Evolutionary conservation across 2,797 vertebrate genomes (phyloP).

Genomic region (Thamnophis elegans): DNA sequence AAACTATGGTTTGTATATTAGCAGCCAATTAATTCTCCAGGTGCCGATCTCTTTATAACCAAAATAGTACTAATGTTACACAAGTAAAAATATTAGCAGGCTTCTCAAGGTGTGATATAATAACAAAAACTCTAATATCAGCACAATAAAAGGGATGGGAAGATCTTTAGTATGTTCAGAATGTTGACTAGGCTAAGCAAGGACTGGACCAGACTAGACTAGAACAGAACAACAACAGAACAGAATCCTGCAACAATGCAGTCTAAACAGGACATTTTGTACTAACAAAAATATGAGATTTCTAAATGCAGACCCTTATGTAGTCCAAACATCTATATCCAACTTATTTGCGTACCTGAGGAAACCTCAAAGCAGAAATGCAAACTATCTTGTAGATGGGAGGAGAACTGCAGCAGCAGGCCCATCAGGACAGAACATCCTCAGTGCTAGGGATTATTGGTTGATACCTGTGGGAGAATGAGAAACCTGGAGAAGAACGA

Average conservation of each 20-base stretch:
- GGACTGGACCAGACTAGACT: not conserved
- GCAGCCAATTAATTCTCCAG: not conserved
- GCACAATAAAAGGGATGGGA: not conserved
- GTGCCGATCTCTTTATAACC: not conserved
- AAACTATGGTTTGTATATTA: not conserved
- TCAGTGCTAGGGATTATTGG: not conserved
- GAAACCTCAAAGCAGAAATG: not conserved
- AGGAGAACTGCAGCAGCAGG: not conserved
- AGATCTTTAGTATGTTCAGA: not conserved
- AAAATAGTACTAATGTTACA: not conserved
- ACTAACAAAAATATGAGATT: not conserved
- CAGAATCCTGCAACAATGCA: not conserved
- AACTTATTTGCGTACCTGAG: not conserved
- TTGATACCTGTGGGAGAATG: not conserved
- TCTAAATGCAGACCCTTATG: not conserved
- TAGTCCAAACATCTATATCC: not conserved
- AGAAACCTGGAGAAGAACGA: not conserved
- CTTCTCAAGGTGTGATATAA: not conserved
- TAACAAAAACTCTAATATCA: not conserved
- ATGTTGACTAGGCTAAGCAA: not conserved
- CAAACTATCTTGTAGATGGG: not conserved
- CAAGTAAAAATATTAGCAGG: not conserved
- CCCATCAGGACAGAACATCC: not conserved
- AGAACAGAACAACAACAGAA: not conserved
- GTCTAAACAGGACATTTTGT: not conserved